phyloP scores from a whole-genome alignment of 2,888 invertebrate genomes.

The Acronicta leporina region DNA sequence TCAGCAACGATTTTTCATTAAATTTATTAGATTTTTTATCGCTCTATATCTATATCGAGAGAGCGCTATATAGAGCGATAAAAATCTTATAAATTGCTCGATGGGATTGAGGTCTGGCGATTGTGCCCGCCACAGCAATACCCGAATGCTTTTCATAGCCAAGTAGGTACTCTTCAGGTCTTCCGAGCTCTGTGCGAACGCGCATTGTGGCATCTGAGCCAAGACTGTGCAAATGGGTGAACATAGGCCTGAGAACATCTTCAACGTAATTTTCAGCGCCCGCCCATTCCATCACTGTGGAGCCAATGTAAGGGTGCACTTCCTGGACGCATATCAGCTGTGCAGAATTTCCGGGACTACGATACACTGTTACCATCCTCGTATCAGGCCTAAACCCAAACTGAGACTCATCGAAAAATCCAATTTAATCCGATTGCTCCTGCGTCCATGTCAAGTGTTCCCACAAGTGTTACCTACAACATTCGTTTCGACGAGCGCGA shows the following conservation, averaged over 20 bases:
- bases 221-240: background rate
- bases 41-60: too few species aligned
- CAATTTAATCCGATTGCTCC: background rate
- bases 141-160: background rate
- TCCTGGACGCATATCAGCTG: constrained; percentile 3
- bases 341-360: constrained; percentile 10
- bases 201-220: background rate
- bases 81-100: too few species aligned
- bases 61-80: too few species aligned
- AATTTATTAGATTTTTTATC: too few species aligned
- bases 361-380: constrained; percentile 5
- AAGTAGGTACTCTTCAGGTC: background rate
- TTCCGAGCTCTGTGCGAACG: too few species aligned
- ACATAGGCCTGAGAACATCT: constrained; percentile 2
- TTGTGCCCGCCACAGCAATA: background rate
- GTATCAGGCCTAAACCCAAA: constrained; percentile 14
- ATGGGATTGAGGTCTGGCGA: constrained; percentile 1
- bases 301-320: constrained; percentile 6
- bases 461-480: too few species aligned
- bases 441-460: background rate
- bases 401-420: constrained; percentile 3
- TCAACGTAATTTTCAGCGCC: constrained; percentile 2
- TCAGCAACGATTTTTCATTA: too few species aligned
- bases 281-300: constrained; percentile 5
- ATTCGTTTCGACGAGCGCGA: background rate